phyloP scores from a whole-genome alignment of 2,888 invertebrate species.

The Pinctada fucata region DNA sequence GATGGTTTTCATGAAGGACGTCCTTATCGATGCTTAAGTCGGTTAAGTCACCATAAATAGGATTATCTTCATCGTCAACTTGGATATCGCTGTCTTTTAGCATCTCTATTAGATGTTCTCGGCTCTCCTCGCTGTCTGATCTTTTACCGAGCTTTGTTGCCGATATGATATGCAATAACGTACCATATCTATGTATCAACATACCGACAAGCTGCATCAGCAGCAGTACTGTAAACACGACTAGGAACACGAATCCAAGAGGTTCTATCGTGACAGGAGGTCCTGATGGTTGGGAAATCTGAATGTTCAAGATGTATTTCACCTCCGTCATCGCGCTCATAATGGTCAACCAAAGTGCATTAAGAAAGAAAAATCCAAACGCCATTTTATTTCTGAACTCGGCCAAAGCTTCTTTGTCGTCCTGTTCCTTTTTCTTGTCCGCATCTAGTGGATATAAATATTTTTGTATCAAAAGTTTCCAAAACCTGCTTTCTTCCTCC shows the following conservation, averaged over 20 bases:
- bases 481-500: constrained; percentile 88
- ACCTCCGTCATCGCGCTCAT: constrained; percentile 57
- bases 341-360: constrained; percentile 97
- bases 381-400: constrained; percentile 91
- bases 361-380: constrained; percentile 92
- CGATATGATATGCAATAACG: constrained; percentile 51
- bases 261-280: constrained; percentile 42
- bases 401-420: constrained; percentile 80
- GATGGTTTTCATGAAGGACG: not conserved
- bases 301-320: constrained; percentile 41
- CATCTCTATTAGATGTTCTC: not conserved
- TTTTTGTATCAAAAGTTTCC: constrained; percentile 92
- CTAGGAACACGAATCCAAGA: constrained; percentile 50
- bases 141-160: constrained; percentile 39
- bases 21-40: not conserved
- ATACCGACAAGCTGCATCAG: constrained; percentile 52
- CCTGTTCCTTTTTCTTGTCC: constrained; percentile 33
- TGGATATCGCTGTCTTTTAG: not conserved
- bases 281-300: constrained; percentile 15
- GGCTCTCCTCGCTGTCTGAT: constrained; percentile 3
- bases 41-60: not conserved
- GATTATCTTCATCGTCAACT: not conserved
- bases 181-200: constrained; percentile 54
- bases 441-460: constrained; percentile 44
- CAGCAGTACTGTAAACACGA: constrained; percentile 50